These are phyloP conservation scores for Zoanthus sansibaricus DNA, from an alignment of 92 coral and sea anemone species.

Conservation along the genomic window DNA sequence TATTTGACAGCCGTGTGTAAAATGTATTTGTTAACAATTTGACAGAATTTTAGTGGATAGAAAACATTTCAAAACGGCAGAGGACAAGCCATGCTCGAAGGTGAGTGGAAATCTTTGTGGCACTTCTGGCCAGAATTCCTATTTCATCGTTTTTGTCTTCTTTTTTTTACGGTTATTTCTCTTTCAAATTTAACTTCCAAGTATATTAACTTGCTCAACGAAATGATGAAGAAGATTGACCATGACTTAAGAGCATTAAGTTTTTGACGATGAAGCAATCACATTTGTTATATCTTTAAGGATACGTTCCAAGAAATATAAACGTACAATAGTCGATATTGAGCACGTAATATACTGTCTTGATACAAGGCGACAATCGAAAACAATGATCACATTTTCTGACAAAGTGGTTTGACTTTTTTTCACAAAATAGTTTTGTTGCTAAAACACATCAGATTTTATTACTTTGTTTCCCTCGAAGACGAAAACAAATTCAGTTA, in stretches of 20 bases:
- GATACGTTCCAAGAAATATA: too few species aligned
- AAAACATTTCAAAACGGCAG: slow-evolving; percentile 26
- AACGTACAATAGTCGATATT: too few species aligned
- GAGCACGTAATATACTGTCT: too few species aligned
- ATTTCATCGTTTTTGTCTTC: neutral
- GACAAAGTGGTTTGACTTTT: neutral
- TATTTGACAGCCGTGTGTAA: slow-evolving; percentile 34
- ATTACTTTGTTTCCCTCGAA: neutral
- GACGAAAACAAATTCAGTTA: neutral
- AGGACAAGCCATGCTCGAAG: slow-evolving; percentile 30
- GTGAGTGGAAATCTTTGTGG: slow-evolving; percentile 8
- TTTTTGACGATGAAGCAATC: too few species aligned
- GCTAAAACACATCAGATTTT: neutral
- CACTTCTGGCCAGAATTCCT: neutral
- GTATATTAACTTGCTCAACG: too few species aligned
- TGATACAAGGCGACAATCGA: too few species aligned
- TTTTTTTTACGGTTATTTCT: neutral
- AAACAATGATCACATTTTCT: too few species aligned
- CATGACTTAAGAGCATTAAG: too few species aligned
- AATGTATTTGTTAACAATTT: slow-evolving; percentile 19
- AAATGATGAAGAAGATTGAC: too few species aligned
- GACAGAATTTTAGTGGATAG: slow-evolving; percentile 31
- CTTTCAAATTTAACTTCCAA: neutral
- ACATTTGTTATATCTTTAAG: too few species aligned
- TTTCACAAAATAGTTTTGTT: slow-evolving; percentile 8